A percentile compares a stretch with the other conserved stretches of the same genome.
phyloP scores from a whole-genome alignment of 2,888 invertebrate genomes.

The Epistrophe grossulariae region DNA sequence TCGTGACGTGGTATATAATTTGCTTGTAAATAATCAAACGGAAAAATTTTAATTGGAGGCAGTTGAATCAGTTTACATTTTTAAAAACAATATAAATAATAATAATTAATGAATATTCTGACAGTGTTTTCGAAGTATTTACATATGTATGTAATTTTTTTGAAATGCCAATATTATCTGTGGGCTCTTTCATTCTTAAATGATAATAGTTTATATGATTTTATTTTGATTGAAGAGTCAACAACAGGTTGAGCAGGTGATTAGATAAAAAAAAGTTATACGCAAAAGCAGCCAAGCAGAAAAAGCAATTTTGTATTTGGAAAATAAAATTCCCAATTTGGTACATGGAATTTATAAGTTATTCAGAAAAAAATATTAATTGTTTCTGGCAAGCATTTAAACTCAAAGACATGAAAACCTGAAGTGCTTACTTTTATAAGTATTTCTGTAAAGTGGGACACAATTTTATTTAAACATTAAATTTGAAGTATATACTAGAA shows the following conservation, averaged over 20 bases:
- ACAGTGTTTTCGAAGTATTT: neutral
- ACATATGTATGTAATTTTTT: neutral
- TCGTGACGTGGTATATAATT: slow-evolving; percentile 5
- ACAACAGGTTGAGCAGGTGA: slow-evolving; percentile 46
- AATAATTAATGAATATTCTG: slow-evolving; percentile 24
- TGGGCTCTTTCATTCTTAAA: neutral
- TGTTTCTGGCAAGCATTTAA: neutral
- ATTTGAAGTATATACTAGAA: too few relatives aligned
- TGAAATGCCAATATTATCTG: slow-evolving; percentile 6
- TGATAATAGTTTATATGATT: slow-evolving; percentile 20
- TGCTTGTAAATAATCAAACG: neutral
- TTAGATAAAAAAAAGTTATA: slow-evolving; percentile 38
- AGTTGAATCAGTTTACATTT: slow-evolving; percentile 37
- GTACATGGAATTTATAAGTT: neutral
- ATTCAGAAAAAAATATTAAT: neutral
- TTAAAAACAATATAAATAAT: slow-evolving; percentile 21
- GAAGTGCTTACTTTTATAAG: too few relatives aligned
- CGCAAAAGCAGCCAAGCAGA: slow-evolving; percentile 2
- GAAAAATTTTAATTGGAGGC: slow-evolving; percentile 19
- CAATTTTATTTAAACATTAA: too few relatives aligned
- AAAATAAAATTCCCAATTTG: neutral
- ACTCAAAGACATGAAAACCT: too few relatives aligned
- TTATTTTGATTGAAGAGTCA: slow-evolving; percentile 6
- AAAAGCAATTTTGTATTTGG: neutral
- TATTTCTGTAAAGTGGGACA: neutral